phyloP scores from a whole-genome alignment of 2,888 invertebrate species.

The Halocaridina rubra region DNA sequence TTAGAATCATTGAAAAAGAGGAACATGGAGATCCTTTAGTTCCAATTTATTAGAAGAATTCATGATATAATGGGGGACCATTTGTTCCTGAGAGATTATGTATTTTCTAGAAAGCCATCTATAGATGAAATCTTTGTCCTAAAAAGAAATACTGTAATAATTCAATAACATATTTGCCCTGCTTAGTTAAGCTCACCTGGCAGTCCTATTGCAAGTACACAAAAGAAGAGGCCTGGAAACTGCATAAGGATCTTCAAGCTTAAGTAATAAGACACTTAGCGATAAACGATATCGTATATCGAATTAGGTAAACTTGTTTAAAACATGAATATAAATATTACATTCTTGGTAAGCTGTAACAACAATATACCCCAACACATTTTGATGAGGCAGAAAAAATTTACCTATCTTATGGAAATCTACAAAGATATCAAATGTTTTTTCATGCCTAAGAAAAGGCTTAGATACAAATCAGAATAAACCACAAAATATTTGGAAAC shows the following conservation, averaged over 20 bases:
- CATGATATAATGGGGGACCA: neutral
- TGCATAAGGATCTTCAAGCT: conserved; percentile 34
- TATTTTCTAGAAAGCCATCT: neutral
- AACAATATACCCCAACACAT: conserved; percentile 41
- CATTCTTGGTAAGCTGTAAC: conserved; percentile 49
- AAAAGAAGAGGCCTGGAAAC: conserved; percentile 26
- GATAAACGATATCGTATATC: conserved; percentile 29
- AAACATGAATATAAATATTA: conserved; percentile 43
- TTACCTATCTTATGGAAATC: conserved; percentile 36
- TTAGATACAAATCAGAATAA: conserved; percentile 53
- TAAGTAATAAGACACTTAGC: conserved; percentile 52
- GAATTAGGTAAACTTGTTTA: conserved; percentile 26
- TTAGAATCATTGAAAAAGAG: neutral
- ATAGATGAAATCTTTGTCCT: neutral
- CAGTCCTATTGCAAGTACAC: conserved; percentile 20
- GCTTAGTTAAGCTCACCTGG: conserved; percentile 22
- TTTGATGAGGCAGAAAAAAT: conserved; percentile 27
- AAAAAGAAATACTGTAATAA: neutral
- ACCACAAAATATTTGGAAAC: conserved; percentile 42
- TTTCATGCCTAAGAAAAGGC: conserved; percentile 47
- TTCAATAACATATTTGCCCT: conserved; percentile 6
- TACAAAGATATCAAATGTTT: conserved; percentile 52
- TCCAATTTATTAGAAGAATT: neutral
- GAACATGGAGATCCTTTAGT: neutral
- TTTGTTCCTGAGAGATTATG: conserved; percentile 20